Evolutionary conservation across 2,113 vertebrate genomes (phyloP), one percentile per base, ranked within the genome.

Genomic region (Caranx ignobilis): DNA sequence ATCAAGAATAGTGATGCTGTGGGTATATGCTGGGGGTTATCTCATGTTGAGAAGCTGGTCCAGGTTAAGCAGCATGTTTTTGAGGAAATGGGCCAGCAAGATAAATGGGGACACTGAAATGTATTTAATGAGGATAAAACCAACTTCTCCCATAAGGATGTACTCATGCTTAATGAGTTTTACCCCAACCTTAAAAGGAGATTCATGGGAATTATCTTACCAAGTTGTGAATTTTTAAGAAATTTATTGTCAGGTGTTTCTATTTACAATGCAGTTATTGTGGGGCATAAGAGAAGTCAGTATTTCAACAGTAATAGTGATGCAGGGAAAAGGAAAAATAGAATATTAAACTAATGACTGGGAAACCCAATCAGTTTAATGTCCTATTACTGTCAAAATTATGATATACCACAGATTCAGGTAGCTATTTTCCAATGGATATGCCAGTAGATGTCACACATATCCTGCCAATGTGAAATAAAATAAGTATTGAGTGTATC

Each of bases 41-140:
- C 87, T 89, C 13, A 6, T 84, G 83, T 93, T 89, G 89, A 75
- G 86, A 66, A 82, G 87, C 83, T 48, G 73, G 85, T 90, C 93
- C 91, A 93, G 95, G 95, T 96, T 95, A 95, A 95, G 95, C 90
- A 93, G 87, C 79, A 82, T 87, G 83, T 90, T 91, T 88, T 94
- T 86, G 90, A 91, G 93, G 89, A 93, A 95, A 95, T 82, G 91
- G 92, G 83, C 91, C 92, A 91, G 75, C 62, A 80, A 84, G 87
- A 92, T 91, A 90, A 92, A 90, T 87, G 71, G 76, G 72, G 71
- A 81, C 79, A 83, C 72, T 79, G 65, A 91, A 89, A 90, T 87
- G 88, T 88, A 89, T 93, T 90, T 92, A 89, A 93, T 91, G 87
- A 92, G 92, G 82, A 89, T 81, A 64, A 84, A 92, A 86, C 79